phyloP scores from a whole-genome alignment of 1,140 invertebrate species.

The Anastrepha ludens region DNA sequence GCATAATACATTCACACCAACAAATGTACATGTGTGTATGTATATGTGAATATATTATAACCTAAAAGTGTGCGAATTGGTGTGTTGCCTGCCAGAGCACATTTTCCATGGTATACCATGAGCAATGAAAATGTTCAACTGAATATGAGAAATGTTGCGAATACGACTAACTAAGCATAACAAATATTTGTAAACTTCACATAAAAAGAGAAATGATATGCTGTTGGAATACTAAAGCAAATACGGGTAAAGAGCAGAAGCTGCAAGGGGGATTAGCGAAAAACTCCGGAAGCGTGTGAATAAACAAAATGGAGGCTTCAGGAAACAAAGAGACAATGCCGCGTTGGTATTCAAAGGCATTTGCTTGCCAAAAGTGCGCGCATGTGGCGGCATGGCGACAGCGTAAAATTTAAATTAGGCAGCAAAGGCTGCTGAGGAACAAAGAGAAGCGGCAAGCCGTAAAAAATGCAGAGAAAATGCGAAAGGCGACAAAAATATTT shows the following conservation, averaged over 20 bases:
- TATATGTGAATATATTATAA: neutral
- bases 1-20: neutral
- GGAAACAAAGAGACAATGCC: constrained; percentile 2
- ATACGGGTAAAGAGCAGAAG: neutral
- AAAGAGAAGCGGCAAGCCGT: constrained; percentile 22
- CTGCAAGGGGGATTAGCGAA: neutral
- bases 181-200: neutral
- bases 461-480: neutral
- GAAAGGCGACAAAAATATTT: neutral
- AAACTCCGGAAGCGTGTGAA: neutral
- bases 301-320: constrained; percentile 29
- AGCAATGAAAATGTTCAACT: constrained; percentile 14
- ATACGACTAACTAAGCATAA: neutral
- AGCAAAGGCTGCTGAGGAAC: neutral
- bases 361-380: neutral
- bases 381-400: neutral
- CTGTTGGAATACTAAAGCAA: neutral
- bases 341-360: neutral
- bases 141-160: neutral
- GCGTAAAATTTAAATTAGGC: constrained; percentile 50
- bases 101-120: constrained; percentile 16
- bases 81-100: neutral
- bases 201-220: neutral
- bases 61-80: neutral
- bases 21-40: neutral